Conservation (phyloP, 1,140 invertebrate species). For the Camponotus floridanus region DNA sequence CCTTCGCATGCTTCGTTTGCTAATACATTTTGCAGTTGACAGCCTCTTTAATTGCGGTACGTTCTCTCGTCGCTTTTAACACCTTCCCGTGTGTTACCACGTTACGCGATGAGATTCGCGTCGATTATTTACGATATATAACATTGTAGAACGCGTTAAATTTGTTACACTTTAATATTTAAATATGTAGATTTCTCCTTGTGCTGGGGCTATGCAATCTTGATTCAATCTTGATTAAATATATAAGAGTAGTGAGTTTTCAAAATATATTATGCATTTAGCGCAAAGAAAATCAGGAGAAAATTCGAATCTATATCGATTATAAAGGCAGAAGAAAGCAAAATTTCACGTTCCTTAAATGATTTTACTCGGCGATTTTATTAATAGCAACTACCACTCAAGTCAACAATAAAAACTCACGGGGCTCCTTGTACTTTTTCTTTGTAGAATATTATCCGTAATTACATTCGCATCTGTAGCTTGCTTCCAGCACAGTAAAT, state of each 20-base stretch:
- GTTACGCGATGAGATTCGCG: not conserved
- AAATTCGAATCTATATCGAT: not conserved
- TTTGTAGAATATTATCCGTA: constrained; percentile 43
- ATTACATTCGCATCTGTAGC: constrained; percentile 33
- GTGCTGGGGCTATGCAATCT: not conserved
- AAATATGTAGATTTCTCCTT: not conserved
- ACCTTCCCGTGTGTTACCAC: constrained; percentile 16
- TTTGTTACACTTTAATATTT: not conserved
- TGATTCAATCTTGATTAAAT: too few species aligned
- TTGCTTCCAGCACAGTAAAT: constrained; percentile 39
- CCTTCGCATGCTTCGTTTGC: constrained; percentile 15
- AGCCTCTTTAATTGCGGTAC: constrained; percentile 57
- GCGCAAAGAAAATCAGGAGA: not conserved
- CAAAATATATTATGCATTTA: not conserved
- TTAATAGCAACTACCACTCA: constrained; percentile 6
- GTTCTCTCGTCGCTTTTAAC: constrained; percentile 41
- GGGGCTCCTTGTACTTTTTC: not conserved
- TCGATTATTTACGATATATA: constrained; percentile 8
- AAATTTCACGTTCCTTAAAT: not conserved
- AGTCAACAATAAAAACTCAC: not conserved
- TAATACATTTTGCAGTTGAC: constrained; percentile 62
- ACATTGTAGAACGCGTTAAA: not conserved
- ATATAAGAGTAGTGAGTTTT: not conserved
- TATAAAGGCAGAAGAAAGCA: not conserved
- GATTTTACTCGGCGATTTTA: constrained; percentile 11